Base-by-base conservation (phyloP, 1,140 invertebrate genomes). In the Drosophila elegans region DNA sequence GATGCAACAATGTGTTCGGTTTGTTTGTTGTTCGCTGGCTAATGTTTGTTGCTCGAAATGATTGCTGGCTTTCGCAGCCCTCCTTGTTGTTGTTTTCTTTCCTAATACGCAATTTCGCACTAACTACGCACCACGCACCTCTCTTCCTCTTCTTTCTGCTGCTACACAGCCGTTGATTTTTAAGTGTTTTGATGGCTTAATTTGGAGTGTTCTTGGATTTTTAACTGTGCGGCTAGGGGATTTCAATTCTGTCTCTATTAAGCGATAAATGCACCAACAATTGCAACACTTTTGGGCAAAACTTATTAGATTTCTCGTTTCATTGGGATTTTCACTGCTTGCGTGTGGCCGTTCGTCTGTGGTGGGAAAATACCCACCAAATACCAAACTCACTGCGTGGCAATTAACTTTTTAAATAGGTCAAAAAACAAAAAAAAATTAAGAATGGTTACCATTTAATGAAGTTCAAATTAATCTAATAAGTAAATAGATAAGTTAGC, bases 101-200 rank as follows among this genome's bases (percentile, higher is more conserved):
- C 11, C 61, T 88, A 84, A 89, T 78, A 90, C 84, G 84, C 84
- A 89, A 89, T 89, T 90, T 73, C 67, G 59, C 83, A 89, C 76
- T 42, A 79, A 75, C 60, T 76, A 76, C 73, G 73, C 73, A 75
- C 73, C 73, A 75, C 72, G 73, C 73, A 66, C 60, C 72, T 44
- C 71, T 49, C 64, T 56, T 63, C 72, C 51, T 48, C 71, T 66
- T 48, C 60, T 56, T 64, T 29, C 63, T 42, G 55, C 51, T 60
- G 41, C 56, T 60, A 41, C 41, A 48, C 49, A 16, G 45, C 41
- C 57, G 42, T 49, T 52, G 48, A 51, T 16, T 59, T 71, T 45
- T 11, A n/a, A 42, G 36, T 75, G 62, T 62, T 41, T 42, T 38
- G 38, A 27, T 48, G 51, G 36, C 25, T 74, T 25, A 11, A 59